These are phyloP conservation scores for Enteromius afrohamiltoni DNA, from an alignment of 2,797 vertebrate species.

Conservation along the genomic window DNA sequence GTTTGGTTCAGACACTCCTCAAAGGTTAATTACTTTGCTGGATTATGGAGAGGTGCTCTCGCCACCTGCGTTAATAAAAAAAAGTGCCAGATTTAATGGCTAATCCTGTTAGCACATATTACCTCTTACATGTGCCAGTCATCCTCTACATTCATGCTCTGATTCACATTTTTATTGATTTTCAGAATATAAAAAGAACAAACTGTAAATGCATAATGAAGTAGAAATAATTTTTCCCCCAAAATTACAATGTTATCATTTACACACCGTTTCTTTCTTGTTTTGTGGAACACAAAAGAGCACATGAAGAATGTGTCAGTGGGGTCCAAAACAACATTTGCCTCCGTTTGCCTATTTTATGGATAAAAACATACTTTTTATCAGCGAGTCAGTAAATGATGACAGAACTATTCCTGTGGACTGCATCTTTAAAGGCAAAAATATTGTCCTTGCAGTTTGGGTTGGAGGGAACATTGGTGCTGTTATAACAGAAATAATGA, in stretches of 20 bases:
- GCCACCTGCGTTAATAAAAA: not conserved
- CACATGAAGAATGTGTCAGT: not conserved
- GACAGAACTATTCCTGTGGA: not conserved
- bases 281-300: not conserved
- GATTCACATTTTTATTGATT: slow-evolving; percentile 12
- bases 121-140: slow-evolving; percentile 24
- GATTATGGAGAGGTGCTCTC: slow-evolving; percentile 23
- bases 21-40: slow-evolving; percentile 38
- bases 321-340: not conserved
- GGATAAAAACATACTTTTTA: not conserved
- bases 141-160: slow-evolving; percentile 4
- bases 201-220: not conserved
- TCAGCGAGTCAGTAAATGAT: not conserved
- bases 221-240: not conserved
- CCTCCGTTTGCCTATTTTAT: not conserved
- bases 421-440: not conserved
- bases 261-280: not conserved
- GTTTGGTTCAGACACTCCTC: slow-evolving; percentile 34
- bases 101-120: slow-evolving; percentile 31
- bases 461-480: slow-evolving; percentile 5
- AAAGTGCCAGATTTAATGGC: not conserved
- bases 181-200: not conserved
- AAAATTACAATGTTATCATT: not conserved
- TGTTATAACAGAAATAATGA: slow-evolving; percentile 54
- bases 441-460: not conserved